Base-by-base conservation (phyloP, 2,113 vertebrate species). In the Meriones unguiculatus region DNA sequence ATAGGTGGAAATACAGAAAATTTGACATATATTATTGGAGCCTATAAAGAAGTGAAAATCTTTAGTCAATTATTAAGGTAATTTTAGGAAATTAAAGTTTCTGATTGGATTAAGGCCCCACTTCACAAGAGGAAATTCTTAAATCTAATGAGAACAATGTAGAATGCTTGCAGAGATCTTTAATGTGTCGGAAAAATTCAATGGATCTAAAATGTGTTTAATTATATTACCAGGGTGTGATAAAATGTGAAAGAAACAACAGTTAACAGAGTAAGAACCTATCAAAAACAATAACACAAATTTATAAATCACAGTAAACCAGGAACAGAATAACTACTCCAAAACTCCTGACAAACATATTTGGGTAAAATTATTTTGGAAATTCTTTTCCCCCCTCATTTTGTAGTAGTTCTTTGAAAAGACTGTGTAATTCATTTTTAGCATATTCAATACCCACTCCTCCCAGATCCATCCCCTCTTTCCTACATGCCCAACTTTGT, bases 1-100 rank as follows among this genome's bases (percentile, higher is more conserved):
- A 64, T 7, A 67, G 20, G 35, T 25, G 22, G 67, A 88, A 92
- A 59, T 22, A 28, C 64, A 52, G 62, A 70, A n/a, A 72, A 30
- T 85, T 86, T 95, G 38, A 65, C 8, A 86, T 25, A 25, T n/a
- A 14, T 75, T 82, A 57, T 54, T 78, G 18, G 32, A 93, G n/a
- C 5, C 32, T 82, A 64, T n/a, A 77, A 93, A n/a, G 64, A 84
- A 90, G 32, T 82, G 22, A 91, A 87, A 95, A 20, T 78, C 82
- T 38, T 46, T 84, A 65, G 25, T 86, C 62, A 57, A 7, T 72
- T 75, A 91, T 65, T 80, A 32, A 59, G 3, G 30, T 30, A 35
- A 59, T 46, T 80, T 64, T 80, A 52, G 14, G 7, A 41, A 81
- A 85, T 85, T 64, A 62, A 62, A 65, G 13, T 62, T 62, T 82